Conservation (phyloP, 2,113 vertebrate genomes). For the Larimichthys crocea region DNA sequence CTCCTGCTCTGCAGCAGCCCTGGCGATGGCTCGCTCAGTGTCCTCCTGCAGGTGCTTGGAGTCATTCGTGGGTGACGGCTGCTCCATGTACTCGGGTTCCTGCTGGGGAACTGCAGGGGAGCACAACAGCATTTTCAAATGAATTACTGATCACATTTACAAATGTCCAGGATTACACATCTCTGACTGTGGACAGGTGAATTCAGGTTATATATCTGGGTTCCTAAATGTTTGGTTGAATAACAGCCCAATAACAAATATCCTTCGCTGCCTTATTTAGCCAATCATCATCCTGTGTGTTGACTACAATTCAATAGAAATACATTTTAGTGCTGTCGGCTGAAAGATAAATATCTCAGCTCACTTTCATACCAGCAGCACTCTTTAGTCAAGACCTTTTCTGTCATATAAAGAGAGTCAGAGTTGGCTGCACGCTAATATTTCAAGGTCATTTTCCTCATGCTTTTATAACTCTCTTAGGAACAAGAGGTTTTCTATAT, state of each 20-base stretch:
- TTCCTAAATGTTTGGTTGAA: not conserved
- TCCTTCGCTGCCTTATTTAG: not conserved
- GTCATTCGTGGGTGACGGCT: constrained; percentile 91
- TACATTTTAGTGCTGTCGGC: not conserved
- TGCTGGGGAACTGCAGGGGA: constrained; percentile 84
- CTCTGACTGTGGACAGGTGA: not conserved
- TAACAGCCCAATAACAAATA: not conserved
- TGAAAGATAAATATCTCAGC: not conserved
- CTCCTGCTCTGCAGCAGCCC: constrained; percentile 90
- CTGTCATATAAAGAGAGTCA: not conserved
- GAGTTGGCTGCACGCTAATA: not conserved
- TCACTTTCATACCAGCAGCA: not conserved
- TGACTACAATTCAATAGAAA: not conserved
- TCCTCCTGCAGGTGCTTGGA: constrained; percentile 94
- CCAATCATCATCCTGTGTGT: not conserved
- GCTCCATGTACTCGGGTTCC: constrained; percentile 97
- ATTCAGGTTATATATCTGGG: not conserved
- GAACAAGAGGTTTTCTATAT: not conserved
- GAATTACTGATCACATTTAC: not conserved
- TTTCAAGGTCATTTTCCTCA: constrained; percentile 14
- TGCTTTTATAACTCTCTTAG: not conserved
- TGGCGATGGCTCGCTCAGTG: constrained; percentile 91
- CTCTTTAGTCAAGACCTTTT: not conserved
- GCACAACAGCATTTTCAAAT: not conserved
- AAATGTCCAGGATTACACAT: not conserved